Evolutionary conservation across 1,140 invertebrate species (phyloP), one percentile per base, ranked within the genome.

Genomic region (Temnothorax longispinosus): DNA sequence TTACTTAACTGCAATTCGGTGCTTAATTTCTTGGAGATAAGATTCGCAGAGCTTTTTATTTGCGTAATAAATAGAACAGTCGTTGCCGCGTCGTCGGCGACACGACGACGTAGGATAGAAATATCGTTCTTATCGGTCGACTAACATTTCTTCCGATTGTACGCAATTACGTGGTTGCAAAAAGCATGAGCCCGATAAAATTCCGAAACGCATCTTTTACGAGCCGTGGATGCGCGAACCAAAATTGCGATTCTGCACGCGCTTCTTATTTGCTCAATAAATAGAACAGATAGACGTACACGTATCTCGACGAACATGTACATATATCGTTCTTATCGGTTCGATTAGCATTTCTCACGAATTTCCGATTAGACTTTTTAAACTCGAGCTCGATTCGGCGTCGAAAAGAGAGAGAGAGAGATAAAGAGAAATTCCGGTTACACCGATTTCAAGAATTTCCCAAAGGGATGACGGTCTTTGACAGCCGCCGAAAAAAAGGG

Each of bases 401-500:
- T 27, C 35, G n/a, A 44, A 13, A 44, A 21, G 38, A 67, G 18
- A n/a, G 44, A 18, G 18, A 38, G 44, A n/a, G 5, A 35, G 2
- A 44, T 27, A 27, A 27, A 27, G 27, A 27, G 27, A 27, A 27
- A 77, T 77, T 88, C 72, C 64, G 50, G 64, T 60, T 76, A 85
- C 2, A n/a, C n/a, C 52, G 74, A 67, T 86, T 86, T 82, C 76
- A 35, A 72, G 88, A 86, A 89, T 56, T 47, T 27, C 35, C 52
- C 27, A 44, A 52, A 89, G 1, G 60, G 56, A 47, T 64, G 54
- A 3, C 38, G 10, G 56, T 18, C 82, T 78, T 89, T 67, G 52
- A 60, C 78, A 58, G 88, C 21, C 69, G 89, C 85, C 85, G 86
- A 86, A 90, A 89, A 74, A 58, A 89, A 60, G 50, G 58, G 47